phyloP scores from a whole-genome alignment of 2,888 invertebrate species.

The Philonicus albiceps region DNA sequence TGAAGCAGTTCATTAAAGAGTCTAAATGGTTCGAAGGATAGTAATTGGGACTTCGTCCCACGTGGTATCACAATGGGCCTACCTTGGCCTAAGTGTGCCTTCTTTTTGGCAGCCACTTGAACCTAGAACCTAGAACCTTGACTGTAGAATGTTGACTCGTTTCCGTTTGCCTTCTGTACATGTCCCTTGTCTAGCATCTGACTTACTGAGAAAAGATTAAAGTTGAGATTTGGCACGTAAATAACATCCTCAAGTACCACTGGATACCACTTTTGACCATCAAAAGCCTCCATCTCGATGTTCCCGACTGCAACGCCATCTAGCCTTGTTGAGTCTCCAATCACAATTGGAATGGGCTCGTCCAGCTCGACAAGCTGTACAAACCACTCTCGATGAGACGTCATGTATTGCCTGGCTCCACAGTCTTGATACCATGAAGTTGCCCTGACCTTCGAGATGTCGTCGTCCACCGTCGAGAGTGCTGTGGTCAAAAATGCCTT shows the following conservation, averaged over 20 bases:
- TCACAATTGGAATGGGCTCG: background rate
- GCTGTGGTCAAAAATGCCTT: background rate
- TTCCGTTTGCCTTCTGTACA: background rate
- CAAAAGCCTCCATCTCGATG: background rate
- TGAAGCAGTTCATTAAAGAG: no score
- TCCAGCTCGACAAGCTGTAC: background rate
- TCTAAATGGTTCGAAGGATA: no score
- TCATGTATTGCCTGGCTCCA: conserved; percentile 6
- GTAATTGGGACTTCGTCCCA: no score
- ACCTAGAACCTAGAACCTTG: no score
- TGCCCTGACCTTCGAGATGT: background rate
- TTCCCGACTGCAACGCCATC: background rate
- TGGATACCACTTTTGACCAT: background rate
- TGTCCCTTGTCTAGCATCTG: background rate
- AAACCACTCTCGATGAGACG: background rate
- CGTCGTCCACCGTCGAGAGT: background rate
- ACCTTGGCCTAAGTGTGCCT: no score
- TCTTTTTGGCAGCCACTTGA: no score
- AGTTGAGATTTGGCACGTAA: background rate
- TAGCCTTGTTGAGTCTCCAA: background rate
- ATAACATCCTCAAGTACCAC: background rate
- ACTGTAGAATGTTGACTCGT: background rate
- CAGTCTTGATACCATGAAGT: conserved; percentile 3
- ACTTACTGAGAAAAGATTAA: background rate
- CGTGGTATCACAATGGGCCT: no score